Percentiles rank a stretch among this genome's conserved stretches.
Evolutionary conservation across 2,888 invertebrate genomes (phyloP).

Genomic region (Rutpela maculata): DNA sequence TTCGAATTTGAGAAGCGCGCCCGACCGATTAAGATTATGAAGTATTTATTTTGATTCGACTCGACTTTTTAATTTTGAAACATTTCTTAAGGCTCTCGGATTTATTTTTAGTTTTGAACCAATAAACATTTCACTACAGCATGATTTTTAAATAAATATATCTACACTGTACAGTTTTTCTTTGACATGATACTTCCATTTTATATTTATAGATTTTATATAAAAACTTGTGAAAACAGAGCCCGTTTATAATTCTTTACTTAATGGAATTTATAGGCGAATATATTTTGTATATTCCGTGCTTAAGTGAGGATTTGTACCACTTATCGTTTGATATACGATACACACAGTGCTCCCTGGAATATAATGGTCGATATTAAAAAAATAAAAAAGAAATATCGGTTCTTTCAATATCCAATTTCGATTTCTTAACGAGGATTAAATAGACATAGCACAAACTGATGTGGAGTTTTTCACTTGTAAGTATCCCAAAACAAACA

Average conservation of each 20-base stretch:
- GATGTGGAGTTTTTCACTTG: background rate
- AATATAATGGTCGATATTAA: conserved; percentile 3
- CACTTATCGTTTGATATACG: conserved; percentile 31
- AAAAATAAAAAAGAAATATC: conserved; percentile 22
- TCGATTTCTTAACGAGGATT: background rate
- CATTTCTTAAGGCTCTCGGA: conserved; percentile 58
- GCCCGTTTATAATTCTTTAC: conserved; percentile 35
- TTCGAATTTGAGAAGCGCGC: conserved; percentile 45
- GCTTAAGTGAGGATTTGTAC: conserved; percentile 18
- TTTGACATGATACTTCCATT: conserved; percentile 59
- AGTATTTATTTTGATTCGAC: conserved; percentile 65
- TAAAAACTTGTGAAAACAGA: conserved; percentile 44
- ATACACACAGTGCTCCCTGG: conserved; percentile 23
- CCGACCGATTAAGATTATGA: conserved; percentile 63
- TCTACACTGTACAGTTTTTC: conserved; percentile 57
- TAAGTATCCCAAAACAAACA: background rate
- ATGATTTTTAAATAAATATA: conserved; percentile 67
- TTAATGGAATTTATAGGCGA: conserved; percentile 35
- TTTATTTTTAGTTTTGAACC: conserved; percentile 64
- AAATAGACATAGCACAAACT: background rate
- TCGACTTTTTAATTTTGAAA: conserved; percentile 65
- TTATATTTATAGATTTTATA: conserved; percentile 56
- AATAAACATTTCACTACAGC: conserved; percentile 67
- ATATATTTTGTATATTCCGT: conserved; percentile 19
- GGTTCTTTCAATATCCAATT: conserved; percentile 30